Evolutionary conservation across 2,797 vertebrate genomes (phyloP).

Genomic region (Pelodytes ibericus): DNA sequence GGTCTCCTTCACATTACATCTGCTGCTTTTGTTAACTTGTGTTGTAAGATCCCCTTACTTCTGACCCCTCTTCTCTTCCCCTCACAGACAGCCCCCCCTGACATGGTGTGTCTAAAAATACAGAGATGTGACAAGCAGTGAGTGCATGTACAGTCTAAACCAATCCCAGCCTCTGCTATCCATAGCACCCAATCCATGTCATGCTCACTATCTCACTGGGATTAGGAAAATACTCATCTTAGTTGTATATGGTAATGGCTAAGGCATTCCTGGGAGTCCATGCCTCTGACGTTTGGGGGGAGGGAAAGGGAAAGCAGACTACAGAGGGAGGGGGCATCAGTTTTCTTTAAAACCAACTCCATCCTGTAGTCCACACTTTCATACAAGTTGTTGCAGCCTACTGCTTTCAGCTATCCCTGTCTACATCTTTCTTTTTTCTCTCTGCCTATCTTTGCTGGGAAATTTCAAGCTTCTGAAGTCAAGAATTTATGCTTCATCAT

Average conservation of each 20-base stretch:
- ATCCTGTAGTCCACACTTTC: slow-evolving; percentile 60
- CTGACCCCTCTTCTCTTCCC: slow-evolving; percentile 37
- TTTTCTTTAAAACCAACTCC: slow-evolving; percentile 65
- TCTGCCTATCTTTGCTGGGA: slow-evolving; percentile 58
- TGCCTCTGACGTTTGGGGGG: slow-evolving; percentile 77
- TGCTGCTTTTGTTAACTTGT: slow-evolving; percentile 58
- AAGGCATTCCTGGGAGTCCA: slow-evolving; percentile 82
- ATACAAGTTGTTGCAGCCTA: slow-evolving; percentile 62
- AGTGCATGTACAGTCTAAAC: slow-evolving; percentile 62
- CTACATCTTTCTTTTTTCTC: slow-evolving; percentile 10
- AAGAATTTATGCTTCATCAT: slow-evolving; percentile 22
- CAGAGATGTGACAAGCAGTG: slow-evolving; percentile 66
- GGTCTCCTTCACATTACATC: slow-evolving; percentile 50
- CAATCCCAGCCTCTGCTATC: slow-evolving; percentile 59
- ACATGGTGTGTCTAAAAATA: slow-evolving; percentile 77
- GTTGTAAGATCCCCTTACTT: slow-evolving; percentile 49
- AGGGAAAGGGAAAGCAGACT: slow-evolving; percentile 55
- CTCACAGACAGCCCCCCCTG: slow-evolving; percentile 53
- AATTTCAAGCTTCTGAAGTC: slow-evolving; percentile 45
- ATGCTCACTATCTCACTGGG: slow-evolving; percentile 62
- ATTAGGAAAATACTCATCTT: slow-evolving; percentile 65
- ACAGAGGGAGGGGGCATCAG: slow-evolving; percentile 56
- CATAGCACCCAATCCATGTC: slow-evolving; percentile 68
- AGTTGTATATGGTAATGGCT: slow-evolving; percentile 77
- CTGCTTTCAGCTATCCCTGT: slow-evolving; percentile 36